Evolutionary conservation across 2,888 invertebrate species (phyloP).

Genomic region (Tolmerus cingulatus): DNA sequence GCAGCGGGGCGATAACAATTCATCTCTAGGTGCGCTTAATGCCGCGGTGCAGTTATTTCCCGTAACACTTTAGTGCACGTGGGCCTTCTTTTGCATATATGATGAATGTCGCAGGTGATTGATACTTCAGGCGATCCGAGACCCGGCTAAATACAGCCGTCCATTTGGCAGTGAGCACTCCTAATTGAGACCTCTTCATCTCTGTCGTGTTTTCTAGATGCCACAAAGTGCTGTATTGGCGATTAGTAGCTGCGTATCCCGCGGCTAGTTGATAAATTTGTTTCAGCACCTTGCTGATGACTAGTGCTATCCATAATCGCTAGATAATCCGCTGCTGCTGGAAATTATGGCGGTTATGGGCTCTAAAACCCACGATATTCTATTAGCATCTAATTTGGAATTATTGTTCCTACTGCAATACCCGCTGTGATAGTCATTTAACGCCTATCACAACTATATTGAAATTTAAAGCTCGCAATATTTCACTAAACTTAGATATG

Average conservation of each 20-base stretch:
- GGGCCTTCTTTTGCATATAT: constrained; percentile 20
- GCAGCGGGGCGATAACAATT: background rate
- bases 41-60: constrained; percentile 12
- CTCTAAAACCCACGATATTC: background rate
- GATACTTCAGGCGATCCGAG: background rate
- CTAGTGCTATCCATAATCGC: background rate
- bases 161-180: constrained; percentile 23
- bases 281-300: background rate
- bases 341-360: background rate
- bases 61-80: constrained; percentile 16
- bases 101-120: constrained; percentile 33
- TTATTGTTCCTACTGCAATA: background rate
- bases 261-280: background rate
- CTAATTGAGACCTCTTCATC: constrained; percentile 30
- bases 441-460: background rate
- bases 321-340: background rate
- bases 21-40: constrained; percentile 22
- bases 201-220: background rate
- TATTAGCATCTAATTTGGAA: background rate
- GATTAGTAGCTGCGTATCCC: constrained; percentile 10
- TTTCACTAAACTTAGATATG: background rate
- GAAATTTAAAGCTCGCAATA: background rate
- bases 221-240: background rate
- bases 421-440: background rate
- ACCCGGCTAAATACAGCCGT: background rate